A percentile compares a stretch with the other conserved stretches of the same genome.
These are phyloP conservation scores for Ptychadena robeensis DNA, from an alignment of 2,797 vertebrate genomes.

Conservation along the genomic window DNA sequence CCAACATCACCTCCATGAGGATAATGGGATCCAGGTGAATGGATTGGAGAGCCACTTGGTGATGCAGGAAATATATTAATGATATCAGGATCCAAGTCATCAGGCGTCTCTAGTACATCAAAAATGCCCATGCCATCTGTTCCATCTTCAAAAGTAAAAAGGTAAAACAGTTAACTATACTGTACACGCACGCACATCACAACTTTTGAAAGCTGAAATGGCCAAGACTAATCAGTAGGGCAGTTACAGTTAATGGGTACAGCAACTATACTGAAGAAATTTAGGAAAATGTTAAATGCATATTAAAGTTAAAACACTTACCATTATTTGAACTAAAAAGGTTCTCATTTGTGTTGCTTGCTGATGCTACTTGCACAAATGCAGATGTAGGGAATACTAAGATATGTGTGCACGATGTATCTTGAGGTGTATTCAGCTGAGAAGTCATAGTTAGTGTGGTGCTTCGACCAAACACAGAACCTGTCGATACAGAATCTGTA, in stretches of 20 bases:
- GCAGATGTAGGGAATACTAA: slow-evolving; percentile 98
- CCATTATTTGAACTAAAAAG: slow-evolving; percentile 95
- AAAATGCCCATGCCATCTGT: slow-evolving; percentile 91
- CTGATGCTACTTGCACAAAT: slow-evolving; percentile 91
- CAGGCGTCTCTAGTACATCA: slow-evolving; percentile 92
- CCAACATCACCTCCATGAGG: slow-evolving; percentile 91
- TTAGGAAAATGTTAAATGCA: too few species aligned
- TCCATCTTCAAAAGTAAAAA: slow-evolving; percentile 76
- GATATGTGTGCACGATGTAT: slow-evolving; percentile 98
- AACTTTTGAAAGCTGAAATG: too few species aligned
- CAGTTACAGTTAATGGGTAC: too few species aligned
- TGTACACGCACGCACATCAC: too few species aligned
- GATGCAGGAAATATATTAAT: slow-evolving; percentile 96
- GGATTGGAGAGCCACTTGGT: slow-evolving; percentile 90
- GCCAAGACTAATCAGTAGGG: too few species aligned
- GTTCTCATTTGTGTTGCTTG: slow-evolving; percentile 93
- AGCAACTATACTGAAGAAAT: too few species aligned
- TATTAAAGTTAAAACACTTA: too few species aligned
- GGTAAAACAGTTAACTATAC: slow-evolving; percentile 1
- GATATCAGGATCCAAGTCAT: slow-evolving; percentile 93
- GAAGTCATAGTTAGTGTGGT: slow-evolving; percentile 97
- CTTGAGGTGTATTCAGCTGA: slow-evolving; percentile 96
- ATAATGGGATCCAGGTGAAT: slow-evolving; percentile 96
- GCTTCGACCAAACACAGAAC: slow-evolving; percentile 96
- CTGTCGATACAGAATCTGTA: slow-evolving; percentile 96